Evolutionary conservation across 2,113 vertebrate genomes (phyloP).

Genomic region (Sterna hirundo): DNA sequence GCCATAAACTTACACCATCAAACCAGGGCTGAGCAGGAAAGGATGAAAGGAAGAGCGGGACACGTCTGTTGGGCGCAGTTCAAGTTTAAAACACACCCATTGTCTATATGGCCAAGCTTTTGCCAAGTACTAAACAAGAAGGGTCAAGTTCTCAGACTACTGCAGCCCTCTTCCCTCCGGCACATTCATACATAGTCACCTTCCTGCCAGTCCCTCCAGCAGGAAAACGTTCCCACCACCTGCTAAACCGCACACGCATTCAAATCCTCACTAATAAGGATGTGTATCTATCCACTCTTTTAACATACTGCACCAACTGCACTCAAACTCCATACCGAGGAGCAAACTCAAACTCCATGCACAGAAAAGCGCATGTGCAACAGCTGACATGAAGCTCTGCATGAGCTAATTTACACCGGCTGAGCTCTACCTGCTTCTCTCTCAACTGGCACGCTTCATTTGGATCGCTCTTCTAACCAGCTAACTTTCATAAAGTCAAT

Average conservation of each 20-base stretch:
- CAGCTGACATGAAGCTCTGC: neutral
- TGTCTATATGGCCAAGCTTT: neutral
- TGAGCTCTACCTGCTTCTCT: neutral
- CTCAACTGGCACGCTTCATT: neutral
- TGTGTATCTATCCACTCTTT: neutral
- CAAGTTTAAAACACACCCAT: neutral
- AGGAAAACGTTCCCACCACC: neutral
- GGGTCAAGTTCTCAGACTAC: neutral
- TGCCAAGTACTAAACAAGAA: neutral
- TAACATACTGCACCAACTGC: neutral
- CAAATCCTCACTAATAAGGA: neutral
- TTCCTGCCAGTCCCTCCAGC: neutral
- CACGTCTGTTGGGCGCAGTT: neutral
- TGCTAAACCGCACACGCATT: neutral
- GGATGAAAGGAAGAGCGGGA: neutral
- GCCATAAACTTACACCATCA: neutral
- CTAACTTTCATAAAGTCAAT: neutral
- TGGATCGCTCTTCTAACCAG: neutral
- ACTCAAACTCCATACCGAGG: rapidly evolving
- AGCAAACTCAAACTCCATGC: neutral
- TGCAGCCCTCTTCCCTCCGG: neutral
- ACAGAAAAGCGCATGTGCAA: neutral
- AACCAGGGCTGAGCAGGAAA: neutral
- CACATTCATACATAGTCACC: neutral
- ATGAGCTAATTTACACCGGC: neutral